Percentiles rank a stretch among this genome's conserved stretches.
Conservation (phyloP, 2,113 vertebrate species). For the Cebidichthys violaceus region DNA sequence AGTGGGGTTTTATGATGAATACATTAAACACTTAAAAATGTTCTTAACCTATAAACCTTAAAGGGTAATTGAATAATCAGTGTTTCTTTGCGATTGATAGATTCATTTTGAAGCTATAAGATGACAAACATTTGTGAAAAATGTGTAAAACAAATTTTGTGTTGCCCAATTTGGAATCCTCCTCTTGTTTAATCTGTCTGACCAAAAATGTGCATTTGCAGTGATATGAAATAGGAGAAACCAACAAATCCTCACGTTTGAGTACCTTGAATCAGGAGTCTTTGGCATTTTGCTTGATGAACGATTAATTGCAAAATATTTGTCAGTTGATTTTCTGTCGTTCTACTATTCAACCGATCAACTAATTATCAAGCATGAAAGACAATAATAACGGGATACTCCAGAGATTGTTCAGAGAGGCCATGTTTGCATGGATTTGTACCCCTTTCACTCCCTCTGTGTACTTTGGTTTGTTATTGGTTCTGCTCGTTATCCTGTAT, state of each 20-base stretch:
- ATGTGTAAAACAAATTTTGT: not conserved
- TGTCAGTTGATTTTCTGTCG: not conserved
- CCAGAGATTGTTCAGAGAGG: not conserved
- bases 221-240: not conserved
- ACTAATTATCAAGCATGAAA: not conserved
- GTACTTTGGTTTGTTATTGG: constrained; percentile 16
- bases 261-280: not conserved
- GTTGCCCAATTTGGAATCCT: not conserved
- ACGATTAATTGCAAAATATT: not conserved
- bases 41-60: no score
- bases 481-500: not conserved
- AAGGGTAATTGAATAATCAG: not conserved
- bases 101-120: not conserved
- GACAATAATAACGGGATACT: not conserved
- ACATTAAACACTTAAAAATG: no score
- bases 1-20: no score
- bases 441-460: not conserved
- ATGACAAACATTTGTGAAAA: not conserved
- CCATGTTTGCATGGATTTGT: not conserved
- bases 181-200: not conserved
- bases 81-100: not conserved
- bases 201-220: not conserved
- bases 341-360: not conserved
- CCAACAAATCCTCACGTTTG: not conserved
- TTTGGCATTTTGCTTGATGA: not conserved